These are phyloP conservation scores for Clarias platycephalus DNA, from an alignment of 2,797 vertebrate genomes.

Conservation along the genomic window DNA sequence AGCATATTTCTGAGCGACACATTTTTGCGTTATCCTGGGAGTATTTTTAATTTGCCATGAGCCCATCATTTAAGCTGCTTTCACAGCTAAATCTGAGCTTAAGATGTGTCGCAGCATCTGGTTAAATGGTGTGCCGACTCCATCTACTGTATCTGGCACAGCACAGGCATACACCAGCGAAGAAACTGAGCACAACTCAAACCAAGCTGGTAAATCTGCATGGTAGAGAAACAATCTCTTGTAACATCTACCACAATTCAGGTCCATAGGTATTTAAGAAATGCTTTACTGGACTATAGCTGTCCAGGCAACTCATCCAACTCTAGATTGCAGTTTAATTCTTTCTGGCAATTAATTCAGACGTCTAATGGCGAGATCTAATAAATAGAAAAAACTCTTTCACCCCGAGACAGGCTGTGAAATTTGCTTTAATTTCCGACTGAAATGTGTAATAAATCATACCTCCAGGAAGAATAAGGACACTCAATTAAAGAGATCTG, in stretches of 20 bases:
- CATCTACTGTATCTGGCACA: neutral
- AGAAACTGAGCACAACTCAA: neutral
- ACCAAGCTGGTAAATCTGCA: neutral
- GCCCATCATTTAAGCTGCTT: neutral
- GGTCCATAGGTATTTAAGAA: neutral
- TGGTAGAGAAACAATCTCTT: neutral
- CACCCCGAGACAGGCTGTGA: neutral
- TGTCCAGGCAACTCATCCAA: neutral
- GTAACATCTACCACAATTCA: neutral
- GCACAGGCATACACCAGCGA: neutral
- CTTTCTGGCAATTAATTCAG: neutral
- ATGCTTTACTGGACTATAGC: neutral
- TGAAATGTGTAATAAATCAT: neutral
- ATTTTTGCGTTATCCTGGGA: neutral
- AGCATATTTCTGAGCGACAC: neutral
- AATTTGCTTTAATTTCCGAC: neutral
- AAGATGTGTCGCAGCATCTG: slow-evolving; percentile 2
- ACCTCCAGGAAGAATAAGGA: neutral
- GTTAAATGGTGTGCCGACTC: neutral
- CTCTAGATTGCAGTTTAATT: neutral
- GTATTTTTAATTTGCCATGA: slow-evolving; percentile 1
- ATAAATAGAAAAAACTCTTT: neutral
- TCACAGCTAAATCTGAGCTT: slow-evolving; percentile 17
- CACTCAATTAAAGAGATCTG: neutral
- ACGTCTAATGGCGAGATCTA: neutral